phyloP scores from a whole-genome alignment of 1,140 invertebrate species.

The Zaprionus ghesquierei region DNA sequence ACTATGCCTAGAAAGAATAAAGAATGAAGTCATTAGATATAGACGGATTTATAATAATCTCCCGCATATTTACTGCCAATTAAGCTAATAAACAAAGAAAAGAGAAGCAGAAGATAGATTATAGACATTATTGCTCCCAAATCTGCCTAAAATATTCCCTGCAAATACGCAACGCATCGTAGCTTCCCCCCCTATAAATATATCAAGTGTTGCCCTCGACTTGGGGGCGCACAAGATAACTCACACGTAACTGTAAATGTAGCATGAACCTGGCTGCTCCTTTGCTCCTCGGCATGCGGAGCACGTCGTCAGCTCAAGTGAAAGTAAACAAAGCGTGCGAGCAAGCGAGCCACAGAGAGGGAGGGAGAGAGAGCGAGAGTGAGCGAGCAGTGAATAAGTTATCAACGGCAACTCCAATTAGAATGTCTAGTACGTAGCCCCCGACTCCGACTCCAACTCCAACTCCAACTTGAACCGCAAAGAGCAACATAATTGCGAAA shows the following conservation, averaged over 20 bases:
- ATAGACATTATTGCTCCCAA: no score
- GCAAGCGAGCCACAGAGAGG: neutral
- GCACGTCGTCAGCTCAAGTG: conserved; percentile 51
- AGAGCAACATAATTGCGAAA: conserved; percentile 68
- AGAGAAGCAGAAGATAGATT: no score
- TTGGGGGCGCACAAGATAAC: neutral
- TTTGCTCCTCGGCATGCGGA: conserved; percentile 36
- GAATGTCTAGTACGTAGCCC: conserved; percentile 50
- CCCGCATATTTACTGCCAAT: no score
- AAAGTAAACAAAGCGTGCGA: conserved; percentile 59
- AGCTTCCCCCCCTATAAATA: no score
- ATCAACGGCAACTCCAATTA: conserved; percentile 54
- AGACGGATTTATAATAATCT: no score
- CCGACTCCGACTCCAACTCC: conserved; percentile 9
- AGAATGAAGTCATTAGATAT: no score
- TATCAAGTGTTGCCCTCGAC: neutral
- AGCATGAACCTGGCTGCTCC: conserved; percentile 4
- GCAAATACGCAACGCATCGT: no score
- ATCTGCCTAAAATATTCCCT: no score
- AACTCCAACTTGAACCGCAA: conserved; percentile 11
- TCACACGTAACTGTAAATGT: neutral
- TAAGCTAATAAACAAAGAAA: no score
- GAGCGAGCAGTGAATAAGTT: conserved; percentile 42
- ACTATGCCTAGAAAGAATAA: no score
- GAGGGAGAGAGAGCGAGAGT: neutral